Conservation (phyloP, 1,140 invertebrate species). For the Polypedilum vanderplanki region DNA sequence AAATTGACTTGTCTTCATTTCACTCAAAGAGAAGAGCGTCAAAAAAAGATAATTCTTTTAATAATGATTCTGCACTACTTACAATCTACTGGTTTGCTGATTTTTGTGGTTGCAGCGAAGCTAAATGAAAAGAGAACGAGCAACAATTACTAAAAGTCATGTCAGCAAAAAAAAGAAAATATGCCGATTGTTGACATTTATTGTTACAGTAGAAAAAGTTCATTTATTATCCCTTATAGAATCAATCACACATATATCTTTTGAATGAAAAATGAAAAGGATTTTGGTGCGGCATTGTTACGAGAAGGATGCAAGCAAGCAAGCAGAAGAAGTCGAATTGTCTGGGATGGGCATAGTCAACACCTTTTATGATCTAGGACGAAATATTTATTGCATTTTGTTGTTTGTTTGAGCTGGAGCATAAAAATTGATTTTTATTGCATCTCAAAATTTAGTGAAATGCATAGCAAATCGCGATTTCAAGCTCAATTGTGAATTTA, state of each 20-base stretch:
- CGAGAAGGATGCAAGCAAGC: no score
- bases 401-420: background rate
- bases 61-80: slow-evolving; percentile 25
- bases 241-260: background rate
- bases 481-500: slow-evolving; percentile 1
- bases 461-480: slow-evolving; percentile 14
- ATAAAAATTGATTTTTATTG: slow-evolving; percentile 20
- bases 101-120: background rate
- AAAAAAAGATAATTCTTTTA: background rate
- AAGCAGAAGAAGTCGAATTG: background rate
- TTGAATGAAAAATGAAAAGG: no score
- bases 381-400: background rate
- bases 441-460: background rate
- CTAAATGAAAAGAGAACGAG: slow-evolving; percentile 1
- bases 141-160: slow-evolving; percentile 6
- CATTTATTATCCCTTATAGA: slow-evolving; percentile 12
- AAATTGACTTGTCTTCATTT: slow-evolving; percentile 25
- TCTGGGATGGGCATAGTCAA: slow-evolving; percentile 12
- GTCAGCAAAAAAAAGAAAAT: background rate
- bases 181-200: slow-evolving; percentile 11
- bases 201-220: slow-evolving; percentile 6
- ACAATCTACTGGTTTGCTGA: background rate
- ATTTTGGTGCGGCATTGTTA: no score
- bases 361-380: background rate
- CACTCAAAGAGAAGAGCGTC: no score